Percentiles rank a stretch among this genome's conserved stretches.
phyloP scores from a whole-genome alignment of 1,140 invertebrate genomes.

The Pachyrhynchus sulphureomaculatus region DNA sequence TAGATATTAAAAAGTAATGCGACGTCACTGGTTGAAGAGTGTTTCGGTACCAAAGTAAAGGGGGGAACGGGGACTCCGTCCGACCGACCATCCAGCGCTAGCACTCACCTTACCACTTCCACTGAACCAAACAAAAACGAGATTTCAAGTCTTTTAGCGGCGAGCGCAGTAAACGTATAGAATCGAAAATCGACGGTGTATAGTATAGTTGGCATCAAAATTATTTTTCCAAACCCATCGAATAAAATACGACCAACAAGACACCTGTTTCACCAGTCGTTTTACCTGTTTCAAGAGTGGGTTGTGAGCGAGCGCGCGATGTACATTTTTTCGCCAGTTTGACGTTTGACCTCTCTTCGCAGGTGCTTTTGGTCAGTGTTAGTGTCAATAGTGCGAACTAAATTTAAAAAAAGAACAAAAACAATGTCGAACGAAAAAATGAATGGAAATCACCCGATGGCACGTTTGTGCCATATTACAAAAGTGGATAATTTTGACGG shows the following conservation, averaged over 20 bases:
- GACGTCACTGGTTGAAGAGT: slow-evolving; percentile 20
- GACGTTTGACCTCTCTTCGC: slow-evolving; percentile 14
- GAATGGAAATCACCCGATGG: slow-evolving; percentile 28
- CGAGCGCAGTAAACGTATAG: slow-evolving; percentile 19
- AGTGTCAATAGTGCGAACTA: neutral
- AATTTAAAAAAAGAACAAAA: slow-evolving; percentile 4
- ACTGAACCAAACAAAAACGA: slow-evolving; percentile 27
- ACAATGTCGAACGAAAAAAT: slow-evolving; percentile 33
- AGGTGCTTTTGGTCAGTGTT: neutral
- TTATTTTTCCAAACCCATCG: neutral
- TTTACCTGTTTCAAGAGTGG: slow-evolving; percentile 23
- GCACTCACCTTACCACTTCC: slow-evolving; percentile 29
- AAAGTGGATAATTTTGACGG: slow-evolving; percentile 95
- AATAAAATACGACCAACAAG: slow-evolving; percentile 5
- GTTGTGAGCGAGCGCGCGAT: slow-evolving; percentile 1
- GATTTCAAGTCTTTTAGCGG: slow-evolving; percentile 21
- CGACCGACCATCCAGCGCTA: slow-evolving; percentile 6
- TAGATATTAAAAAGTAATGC: too few relatives aligned
- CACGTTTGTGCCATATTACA: slow-evolving; percentile 81
- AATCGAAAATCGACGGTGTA: slow-evolving; percentile 1
- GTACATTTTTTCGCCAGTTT: slow-evolving; percentile 12
- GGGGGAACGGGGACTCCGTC: slow-evolving; percentile 6
- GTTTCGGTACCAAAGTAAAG: slow-evolving; percentile 12
- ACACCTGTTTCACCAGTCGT: slow-evolving; percentile 17
- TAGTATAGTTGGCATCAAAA: neutral